Conservation (phyloP, 1,140 invertebrate genomes). For the Drosophila parabipectinata region DNA sequence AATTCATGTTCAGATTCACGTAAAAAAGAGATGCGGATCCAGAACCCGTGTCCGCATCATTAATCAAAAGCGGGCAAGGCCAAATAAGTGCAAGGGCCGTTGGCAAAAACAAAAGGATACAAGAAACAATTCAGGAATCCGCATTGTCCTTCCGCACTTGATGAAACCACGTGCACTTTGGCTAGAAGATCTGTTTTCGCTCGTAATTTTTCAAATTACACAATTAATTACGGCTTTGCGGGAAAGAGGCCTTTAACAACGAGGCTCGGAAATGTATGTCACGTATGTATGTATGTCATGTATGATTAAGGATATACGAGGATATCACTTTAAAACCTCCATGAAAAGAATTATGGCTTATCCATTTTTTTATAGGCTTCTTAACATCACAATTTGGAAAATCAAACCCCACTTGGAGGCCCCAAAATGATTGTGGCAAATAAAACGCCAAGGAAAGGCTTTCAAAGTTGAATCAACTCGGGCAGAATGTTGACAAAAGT, state of each 20-base stretch:
- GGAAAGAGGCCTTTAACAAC: slow-evolving; percentile 27
- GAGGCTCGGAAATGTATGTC: background rate
- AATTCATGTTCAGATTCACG: slow-evolving; percentile 55
- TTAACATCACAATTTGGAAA: slow-evolving; percentile 22
- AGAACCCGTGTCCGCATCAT: slow-evolving; percentile 49
- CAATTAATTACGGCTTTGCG: slow-evolving; percentile 69
- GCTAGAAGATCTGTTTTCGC: slow-evolving; percentile 33
- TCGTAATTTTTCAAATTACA: slow-evolving; percentile 59
- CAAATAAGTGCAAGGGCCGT: slow-evolving; percentile 44
- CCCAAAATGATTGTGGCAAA: slow-evolving; percentile 43
- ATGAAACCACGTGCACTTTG: slow-evolving; percentile 9
- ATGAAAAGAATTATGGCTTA: too few relatives aligned
- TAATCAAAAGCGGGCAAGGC: slow-evolving; percentile 64
- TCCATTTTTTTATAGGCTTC: background rate
- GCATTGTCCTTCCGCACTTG: slow-evolving; percentile 25
- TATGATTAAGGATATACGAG: too few relatives aligned
- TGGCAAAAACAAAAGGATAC: slow-evolving; percentile 29
- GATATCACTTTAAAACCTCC: too few relatives aligned
- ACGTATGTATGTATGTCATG: too few relatives aligned
- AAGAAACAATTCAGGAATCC: slow-evolving; percentile 26
- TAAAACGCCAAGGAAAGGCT: slow-evolving; percentile 34
- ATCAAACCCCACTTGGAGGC: slow-evolving; percentile 30
- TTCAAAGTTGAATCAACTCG: slow-evolving; percentile 59
- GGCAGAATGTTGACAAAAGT: slow-evolving; percentile 51
- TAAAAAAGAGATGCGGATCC: slow-evolving; percentile 42